Base-by-base conservation (phyloP, 2,888 invertebrate species). In the Morpho achilles region DNA sequence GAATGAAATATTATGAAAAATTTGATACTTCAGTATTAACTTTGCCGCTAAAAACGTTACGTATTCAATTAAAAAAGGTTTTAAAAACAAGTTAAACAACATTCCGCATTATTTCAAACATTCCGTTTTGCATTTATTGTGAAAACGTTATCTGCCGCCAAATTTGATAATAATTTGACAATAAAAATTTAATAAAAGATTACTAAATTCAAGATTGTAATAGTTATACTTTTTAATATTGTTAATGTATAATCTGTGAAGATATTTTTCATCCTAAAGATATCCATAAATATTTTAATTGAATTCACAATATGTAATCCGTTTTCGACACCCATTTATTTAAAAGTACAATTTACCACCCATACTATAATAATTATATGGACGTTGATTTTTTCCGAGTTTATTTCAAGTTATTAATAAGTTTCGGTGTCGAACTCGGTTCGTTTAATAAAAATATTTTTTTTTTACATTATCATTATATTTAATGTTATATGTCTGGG, bases 381-480 rank as follows among this genome's bases (percentile, higher is more conserved):
- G 32, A 64, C 65, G 68, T 69, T 69, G 65, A 69, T 61, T 69
- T 68, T 52, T 69, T 48, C 55, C 61, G 51, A 68, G 62, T 68
- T 68, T 68, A 67, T 67, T 53, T 50, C 50, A 64, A 55, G 63
- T 62, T 63, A 58, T 60, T 58, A 50, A 39, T 55, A 32, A 32
- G 32, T 32, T 32, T 32, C 47, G 22, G 55, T 53, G 45, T 46
- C 46, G 42, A 50, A 60, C 53, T 50, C 47, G 47, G 41, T 4
- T n/a, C 8, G n/a, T 53, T 45, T 8, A 43, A 9, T 9, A 43
- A 43, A 43, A 43, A 43, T 5, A 43, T 1, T 1, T 16, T 16
- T 32, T 32, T 5, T 32, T 5, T 32, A 32, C 32, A 32, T 32
- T 32, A 32, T 32, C 32, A 32, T 32, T 32, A 3, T 32, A 32